Evolutionary conservation across 2,797 vertebrate genomes (phyloP), one percentile per base, ranked within the genome.

Genomic region (Acipenser oxyrinchus): DNA sequence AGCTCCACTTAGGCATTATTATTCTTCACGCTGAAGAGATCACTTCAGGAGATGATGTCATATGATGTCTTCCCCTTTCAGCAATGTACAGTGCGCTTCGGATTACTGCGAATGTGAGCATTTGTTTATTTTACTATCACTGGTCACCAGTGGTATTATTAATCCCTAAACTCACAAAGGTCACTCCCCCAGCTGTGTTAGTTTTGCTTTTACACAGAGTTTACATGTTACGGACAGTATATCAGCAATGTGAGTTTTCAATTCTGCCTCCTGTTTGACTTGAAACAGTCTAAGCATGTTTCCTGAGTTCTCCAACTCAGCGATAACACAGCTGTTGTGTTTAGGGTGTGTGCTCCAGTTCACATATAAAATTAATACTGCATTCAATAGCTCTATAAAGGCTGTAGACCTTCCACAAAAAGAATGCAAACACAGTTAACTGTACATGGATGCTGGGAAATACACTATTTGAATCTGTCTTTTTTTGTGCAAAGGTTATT

Each of bases 231-330:
- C 15, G 5, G 37, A 37, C 37, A 37, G 37, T 37, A 37, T 5
- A 3, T 60, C 18, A 48, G 37, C 50, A 49, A 49, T 11, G 15
- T n/a, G n/a, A 64, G 71, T 62, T 67, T 68, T 50, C 73, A 73
- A 67, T 80, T 69, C 70, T 74, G 73, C 77, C 80, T 76, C 59
- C 64, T 37, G 37, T 37, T 37, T 37, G 37, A 37, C 37, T 37
- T 37, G 37, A 37, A 69, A 79, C 74, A 78, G 74, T 79, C 73
- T 77, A 73, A 76, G 68, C n/a, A 70, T 48, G 52, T 59, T 37
- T 79, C 68, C 77, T 74, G 79, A 49, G 18, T 73, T 81, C 78
- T 76, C 68, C 71, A 73, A 71, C 68, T 73, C 72, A 69, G 69
- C 68, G 72, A 65, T 73, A 79, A 71, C 71, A 66, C 72, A 68